These are phyloP conservation scores for Cephalopachus bancanus DNA, from an alignment of 2,797 vertebrate genomes.

Conservation along the genomic window DNA sequence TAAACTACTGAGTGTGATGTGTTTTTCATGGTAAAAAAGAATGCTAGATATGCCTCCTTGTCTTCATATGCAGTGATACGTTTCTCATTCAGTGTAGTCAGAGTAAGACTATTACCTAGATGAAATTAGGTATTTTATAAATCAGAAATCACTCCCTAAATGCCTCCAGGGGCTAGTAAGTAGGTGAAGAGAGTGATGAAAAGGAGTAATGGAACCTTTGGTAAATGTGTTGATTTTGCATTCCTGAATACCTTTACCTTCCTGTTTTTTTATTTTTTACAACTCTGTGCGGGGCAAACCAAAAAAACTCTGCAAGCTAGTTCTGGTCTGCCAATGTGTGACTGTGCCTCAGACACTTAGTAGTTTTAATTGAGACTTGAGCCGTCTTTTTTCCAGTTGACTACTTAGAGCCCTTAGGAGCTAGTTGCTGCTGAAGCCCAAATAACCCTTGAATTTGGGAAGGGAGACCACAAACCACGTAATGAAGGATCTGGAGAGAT, in stretches of 20 bases:
- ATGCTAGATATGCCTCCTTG: background rate
- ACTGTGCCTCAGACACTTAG: background rate
- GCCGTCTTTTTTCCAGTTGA: background rate
- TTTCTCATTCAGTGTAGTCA: background rate
- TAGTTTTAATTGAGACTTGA: background rate
- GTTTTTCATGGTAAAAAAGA: background rate
- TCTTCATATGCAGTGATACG: background rate
- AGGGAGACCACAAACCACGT: background rate
- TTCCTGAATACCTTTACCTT: background rate
- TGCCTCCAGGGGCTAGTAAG: background rate
- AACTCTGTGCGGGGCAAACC: background rate
- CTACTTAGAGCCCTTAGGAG: background rate
- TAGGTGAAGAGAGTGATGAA: constrained; percentile 6
- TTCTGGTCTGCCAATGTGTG: background rate
- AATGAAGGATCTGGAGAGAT: background rate
- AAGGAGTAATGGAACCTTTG: background rate
- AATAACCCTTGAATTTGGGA: background rate
- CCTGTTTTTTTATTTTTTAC: background rate
- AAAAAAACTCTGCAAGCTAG: background rate
- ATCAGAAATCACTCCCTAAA: background rate
- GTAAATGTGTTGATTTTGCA: background rate
- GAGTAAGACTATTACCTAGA: background rate
- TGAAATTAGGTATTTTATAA: background rate
- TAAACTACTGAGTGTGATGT: background rate
- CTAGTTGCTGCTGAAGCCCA: background rate